Evolutionary conservation across 37 sponge, comb jelly and placozoan species (phyloP).

Genomic region (Oscarella lobularis): DNA sequence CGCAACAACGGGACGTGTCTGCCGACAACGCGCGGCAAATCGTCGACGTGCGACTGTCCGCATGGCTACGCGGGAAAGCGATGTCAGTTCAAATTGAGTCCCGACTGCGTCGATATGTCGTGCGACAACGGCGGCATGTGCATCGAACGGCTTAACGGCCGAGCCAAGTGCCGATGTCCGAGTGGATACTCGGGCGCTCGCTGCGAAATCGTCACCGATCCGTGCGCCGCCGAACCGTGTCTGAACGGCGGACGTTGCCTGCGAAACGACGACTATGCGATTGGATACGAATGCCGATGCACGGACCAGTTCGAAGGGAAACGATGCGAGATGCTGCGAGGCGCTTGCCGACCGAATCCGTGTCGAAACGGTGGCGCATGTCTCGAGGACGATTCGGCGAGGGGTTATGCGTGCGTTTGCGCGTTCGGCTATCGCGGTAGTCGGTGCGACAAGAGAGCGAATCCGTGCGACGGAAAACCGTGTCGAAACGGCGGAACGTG

Average conservation of each 20-base stretch:
- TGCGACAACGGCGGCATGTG: neutral
- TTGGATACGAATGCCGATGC: neutral
- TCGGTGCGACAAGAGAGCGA: neutral
- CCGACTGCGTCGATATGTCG: neutral
- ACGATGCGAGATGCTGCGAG: neutral
- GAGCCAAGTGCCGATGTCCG: neutral
- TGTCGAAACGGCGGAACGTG: neutral
- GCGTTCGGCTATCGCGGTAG: neutral
- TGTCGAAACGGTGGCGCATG: neutral
- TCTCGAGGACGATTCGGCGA: neutral
- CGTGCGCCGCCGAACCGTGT: neutral
- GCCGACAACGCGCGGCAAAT: neutral
- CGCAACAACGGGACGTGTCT: neutral
- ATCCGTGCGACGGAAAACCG: neutral
- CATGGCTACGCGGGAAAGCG: neutral
- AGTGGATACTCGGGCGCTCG: neutral
- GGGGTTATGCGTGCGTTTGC: neutral
- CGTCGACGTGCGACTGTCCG: neutral
- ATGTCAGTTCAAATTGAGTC: neutral
- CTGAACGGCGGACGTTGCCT: neutral
- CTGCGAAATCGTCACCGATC: neutral
- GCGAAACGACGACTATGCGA: neutral
- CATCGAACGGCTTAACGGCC: neutral
- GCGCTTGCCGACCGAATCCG: neutral
- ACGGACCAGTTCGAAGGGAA: neutral